Evolutionary conservation across 2,888 invertebrate genomes (phyloP), one percentile per base, ranked within the genome.

Genomic region (Pyralis farinalis): DNA sequence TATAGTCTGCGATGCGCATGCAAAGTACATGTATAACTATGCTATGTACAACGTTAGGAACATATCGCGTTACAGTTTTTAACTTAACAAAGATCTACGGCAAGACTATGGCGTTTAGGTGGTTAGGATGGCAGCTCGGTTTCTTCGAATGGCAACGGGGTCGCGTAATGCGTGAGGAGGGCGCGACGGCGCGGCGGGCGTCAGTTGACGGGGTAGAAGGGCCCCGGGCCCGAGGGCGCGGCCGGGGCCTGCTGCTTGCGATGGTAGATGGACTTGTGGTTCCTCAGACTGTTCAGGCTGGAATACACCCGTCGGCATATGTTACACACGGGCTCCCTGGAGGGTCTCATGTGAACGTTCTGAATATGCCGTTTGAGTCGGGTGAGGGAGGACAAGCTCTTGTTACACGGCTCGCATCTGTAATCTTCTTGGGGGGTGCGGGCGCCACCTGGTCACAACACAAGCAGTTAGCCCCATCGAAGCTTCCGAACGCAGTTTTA

Each of bases 251-350:
- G 92, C 87, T 94, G 94, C 91, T 95, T 95, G 90, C 96, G 93
- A 90, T 96, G 96, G 90, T 96, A 96, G 91, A 96, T 96, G 86
- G 96, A 96, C 93, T 96, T 96, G 92, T 96, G 96, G 91, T 96
- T 96, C 84, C 96, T 92, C 72, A 96, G 92, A 80, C 95, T 96
- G 91, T 96, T 96, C 72, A 96, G 92, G 78, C 96, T 96, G 91
- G 96, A 95, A 91, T 96, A 96, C 65, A 96, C 96, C 78, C 96
- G 94, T 87, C 96, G 95, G 92, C 96, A 96, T 81, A 96, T 95
- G 91, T 95, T 96, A 92, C 96, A 96, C 79, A 96, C 95, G 59
- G 96, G 96, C 90, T 95, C 95, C 90, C 96, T 93, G 81, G 95
- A 95, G 69, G 96, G 96, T 72, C 95, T 92, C 94, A 95, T 95